Evolutionary conservation across 1,140 invertebrate species (phyloP).

Genomic region (Habropoda laboriosa): DNA sequence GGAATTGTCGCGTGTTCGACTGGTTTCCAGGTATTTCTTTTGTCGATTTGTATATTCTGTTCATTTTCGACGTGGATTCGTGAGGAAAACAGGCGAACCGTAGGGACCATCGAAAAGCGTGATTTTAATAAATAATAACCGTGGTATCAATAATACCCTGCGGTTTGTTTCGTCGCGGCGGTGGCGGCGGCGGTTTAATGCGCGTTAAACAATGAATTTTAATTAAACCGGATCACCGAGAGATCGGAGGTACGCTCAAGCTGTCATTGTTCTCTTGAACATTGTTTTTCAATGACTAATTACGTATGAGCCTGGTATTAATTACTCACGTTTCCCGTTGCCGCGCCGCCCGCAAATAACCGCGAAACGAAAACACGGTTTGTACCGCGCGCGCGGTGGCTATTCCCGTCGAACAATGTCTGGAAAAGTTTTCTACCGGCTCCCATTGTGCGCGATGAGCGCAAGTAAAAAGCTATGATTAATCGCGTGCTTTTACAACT

Average conservation of each 20-base stretch:
- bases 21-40: background rate
- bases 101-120: background rate
- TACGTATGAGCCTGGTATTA: slow-evolving; percentile 32
- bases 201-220: slow-evolving; percentile 34
- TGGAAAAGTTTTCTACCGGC: background rate
- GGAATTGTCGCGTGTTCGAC: too few relatives aligned
- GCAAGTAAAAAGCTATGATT: background rate
- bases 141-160: background rate
- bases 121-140: background rate
- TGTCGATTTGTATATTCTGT: too few relatives aligned
- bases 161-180: slow-evolving; percentile 7
- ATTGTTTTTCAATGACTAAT: slow-evolving; percentile 44
- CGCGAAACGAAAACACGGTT: slow-evolving; percentile 12
- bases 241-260: background rate
- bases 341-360: background rate
- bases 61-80: too few relatives aligned
- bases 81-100: background rate
- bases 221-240: slow-evolving; percentile 27
- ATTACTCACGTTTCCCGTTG: slow-evolving; percentile 13
- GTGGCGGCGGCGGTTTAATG: slow-evolving; percentile 9
- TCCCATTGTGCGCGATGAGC: background rate
- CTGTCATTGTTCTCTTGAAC: slow-evolving; percentile 30
- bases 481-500: background rate
- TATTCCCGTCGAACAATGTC: background rate
- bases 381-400: too few relatives aligned